phyloP scores from a whole-genome alignment of 2,797 vertebrate genomes.

The Trachops cirrhosus region DNA sequence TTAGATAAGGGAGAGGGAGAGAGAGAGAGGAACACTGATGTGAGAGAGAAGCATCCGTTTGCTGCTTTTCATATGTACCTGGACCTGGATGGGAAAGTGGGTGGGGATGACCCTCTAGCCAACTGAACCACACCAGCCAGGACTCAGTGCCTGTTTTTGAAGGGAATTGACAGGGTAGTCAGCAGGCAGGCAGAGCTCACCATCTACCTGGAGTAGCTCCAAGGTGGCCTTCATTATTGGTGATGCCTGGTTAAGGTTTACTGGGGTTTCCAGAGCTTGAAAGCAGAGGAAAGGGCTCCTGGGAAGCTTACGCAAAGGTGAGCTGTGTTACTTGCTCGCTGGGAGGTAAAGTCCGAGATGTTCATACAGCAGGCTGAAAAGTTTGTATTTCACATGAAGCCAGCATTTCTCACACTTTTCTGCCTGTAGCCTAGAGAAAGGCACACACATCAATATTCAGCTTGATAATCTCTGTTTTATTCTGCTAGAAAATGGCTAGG shows the following conservation, averaged over 20 bases:
- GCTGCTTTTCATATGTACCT: background rate
- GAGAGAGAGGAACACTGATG: background rate
- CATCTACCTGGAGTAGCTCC: background rate
- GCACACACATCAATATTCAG: background rate
- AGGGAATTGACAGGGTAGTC: background rate
- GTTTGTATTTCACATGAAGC: background rate
- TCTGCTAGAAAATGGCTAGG: background rate
- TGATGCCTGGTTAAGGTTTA: background rate
- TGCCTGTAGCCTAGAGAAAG: background rate
- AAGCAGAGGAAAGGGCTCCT: background rate
- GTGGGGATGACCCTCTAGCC: background rate
- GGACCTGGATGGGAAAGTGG: background rate
- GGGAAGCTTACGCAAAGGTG: background rate
- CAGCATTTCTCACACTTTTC: background rate
- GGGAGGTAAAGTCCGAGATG: background rate
- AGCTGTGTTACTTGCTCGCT: too few relatives aligned
- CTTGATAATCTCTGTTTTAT: background rate
- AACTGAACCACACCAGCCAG: background rate
- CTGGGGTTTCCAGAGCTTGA: background rate
- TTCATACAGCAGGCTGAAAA: background rate
- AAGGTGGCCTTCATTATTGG: background rate
- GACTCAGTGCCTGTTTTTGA: background rate
- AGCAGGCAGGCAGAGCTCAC: background rate
- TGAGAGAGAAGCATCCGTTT: background rate
- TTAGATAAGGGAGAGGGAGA: background rate